Evolutionary conservation across 2,797 vertebrate species (phyloP).

Genomic region (Labeo calbasu): DNA sequence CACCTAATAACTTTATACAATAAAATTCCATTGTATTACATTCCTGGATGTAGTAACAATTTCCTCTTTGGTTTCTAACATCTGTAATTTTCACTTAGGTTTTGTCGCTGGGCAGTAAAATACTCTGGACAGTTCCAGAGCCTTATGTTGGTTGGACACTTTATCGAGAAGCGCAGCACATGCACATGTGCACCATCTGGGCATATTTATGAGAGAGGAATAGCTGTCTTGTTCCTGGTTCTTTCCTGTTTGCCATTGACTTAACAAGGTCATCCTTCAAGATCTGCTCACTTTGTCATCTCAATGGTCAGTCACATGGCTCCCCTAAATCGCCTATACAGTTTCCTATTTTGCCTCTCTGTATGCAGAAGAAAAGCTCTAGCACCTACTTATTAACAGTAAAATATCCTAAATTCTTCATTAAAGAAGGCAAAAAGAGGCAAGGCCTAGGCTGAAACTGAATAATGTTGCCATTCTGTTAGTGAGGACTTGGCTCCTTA

Average conservation of each 20-base stretch:
- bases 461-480: background rate
- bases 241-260: constrained; percentile 59
- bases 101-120: constrained; percentile 54
- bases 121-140: constrained; percentile 40
- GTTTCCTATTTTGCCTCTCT: background rate
- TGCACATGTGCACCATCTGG: constrained; percentile 72
- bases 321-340: background rate
- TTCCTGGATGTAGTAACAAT: constrained; percentile 49
- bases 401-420: constrained; percentile 6
- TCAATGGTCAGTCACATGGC: constrained; percentile 20
- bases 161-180: constrained; percentile 51
- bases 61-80: constrained; percentile 58
- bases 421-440: background rate
- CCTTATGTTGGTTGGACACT: constrained; percentile 57
- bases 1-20: constrained; percentile 63
- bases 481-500: background rate
- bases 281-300: constrained; percentile 30
- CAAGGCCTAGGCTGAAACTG: background rate
- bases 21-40: constrained; percentile 46
- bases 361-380: background rate
- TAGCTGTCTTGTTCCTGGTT: constrained; percentile 53
- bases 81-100: constrained; percentile 66
- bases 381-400: background rate
- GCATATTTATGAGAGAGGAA: constrained; percentile 61
- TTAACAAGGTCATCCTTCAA: constrained; percentile 47